Conservation (phyloP, 2,797 vertebrate species). For the Clarias laeviceps region DNA sequence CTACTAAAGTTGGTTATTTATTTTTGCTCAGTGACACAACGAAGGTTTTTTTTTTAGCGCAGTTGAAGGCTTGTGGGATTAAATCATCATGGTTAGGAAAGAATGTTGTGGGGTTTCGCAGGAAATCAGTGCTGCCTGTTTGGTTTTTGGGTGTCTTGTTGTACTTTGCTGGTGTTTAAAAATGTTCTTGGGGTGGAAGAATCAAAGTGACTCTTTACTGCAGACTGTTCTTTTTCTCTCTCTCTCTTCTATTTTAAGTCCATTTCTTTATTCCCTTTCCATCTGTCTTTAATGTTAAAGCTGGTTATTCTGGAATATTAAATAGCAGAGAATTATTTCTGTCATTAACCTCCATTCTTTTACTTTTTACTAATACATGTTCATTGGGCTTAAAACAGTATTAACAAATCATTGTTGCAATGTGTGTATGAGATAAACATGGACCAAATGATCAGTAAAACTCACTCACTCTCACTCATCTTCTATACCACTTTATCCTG, state of each 20-base stretch:
- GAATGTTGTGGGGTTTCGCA: neutral
- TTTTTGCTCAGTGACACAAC: neutral
- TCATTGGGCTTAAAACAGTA: neutral
- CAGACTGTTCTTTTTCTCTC: neutral
- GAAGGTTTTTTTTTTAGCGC: neutral
- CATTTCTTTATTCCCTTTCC: neutral
- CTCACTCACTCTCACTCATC: no score
- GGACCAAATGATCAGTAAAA: neutral
- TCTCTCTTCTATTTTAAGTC: neutral
- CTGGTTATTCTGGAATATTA: neutral
- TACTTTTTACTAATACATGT: neutral
- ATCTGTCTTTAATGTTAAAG: neutral
- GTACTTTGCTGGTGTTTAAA: neutral
- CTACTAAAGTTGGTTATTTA: neutral
- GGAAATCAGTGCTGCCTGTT: neutral
- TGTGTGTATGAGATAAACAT: neutral
- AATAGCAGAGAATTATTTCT: neutral
- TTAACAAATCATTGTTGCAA: neutral
- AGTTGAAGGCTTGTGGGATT: neutral
- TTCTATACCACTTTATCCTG: no score
- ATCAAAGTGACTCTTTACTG: neutral
- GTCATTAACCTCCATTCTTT: neutral
- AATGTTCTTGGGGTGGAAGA: neutral
- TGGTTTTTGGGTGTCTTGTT: neutral
- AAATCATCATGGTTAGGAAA: conserved; percentile 11